phyloP scores from a whole-genome alignment of 2,113 vertebrate genomes.

The Panthera tigris region DNA sequence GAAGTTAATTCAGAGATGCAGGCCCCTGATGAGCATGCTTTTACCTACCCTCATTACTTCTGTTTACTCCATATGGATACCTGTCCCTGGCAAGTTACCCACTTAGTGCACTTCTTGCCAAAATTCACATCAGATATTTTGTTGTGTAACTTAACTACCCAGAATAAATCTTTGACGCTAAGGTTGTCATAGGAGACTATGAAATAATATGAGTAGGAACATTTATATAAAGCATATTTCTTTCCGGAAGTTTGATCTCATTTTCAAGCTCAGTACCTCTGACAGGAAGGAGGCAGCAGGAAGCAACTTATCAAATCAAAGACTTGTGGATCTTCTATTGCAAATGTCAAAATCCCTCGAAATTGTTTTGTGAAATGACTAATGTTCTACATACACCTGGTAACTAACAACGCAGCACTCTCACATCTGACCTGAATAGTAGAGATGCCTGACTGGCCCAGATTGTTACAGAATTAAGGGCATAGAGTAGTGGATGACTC shows the following conservation, averaged over 20 bases:
- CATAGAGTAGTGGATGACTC: not conserved
- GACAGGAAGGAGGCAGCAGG: conserved; percentile 72
- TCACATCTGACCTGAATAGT: conserved; percentile 35
- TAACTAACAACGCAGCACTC: conserved; percentile 31
- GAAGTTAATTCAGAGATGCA: not conserved
- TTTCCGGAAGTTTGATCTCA: conserved; percentile 78
- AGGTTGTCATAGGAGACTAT: conserved; percentile 79
- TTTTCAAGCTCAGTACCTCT: conserved; percentile 71
- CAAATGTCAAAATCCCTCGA: conserved; percentile 64
- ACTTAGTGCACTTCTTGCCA: conserved; percentile 66
- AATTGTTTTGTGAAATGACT: conserved; percentile 61
- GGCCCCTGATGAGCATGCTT: not conserved
- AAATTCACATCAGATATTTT: conserved; percentile 75
- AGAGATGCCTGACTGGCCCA: conserved; percentile 43
- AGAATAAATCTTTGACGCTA: conserved; percentile 76
- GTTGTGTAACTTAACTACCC: conserved; percentile 80
- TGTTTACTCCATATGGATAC: conserved; percentile 59
- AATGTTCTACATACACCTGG: not conserved
- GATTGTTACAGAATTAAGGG: conserved; percentile 32
- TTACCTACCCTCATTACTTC: conserved; percentile 37
- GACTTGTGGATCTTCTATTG: conserved; percentile 55
- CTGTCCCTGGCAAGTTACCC: conserved; percentile 61
- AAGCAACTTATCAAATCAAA: conserved; percentile 75
- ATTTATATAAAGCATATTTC: conserved; percentile 79
- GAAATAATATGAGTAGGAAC: conserved; percentile 77